Evolutionary conservation across 2,888 invertebrate genomes (phyloP).

Genomic region (Drosophila multiciliata): DNA sequence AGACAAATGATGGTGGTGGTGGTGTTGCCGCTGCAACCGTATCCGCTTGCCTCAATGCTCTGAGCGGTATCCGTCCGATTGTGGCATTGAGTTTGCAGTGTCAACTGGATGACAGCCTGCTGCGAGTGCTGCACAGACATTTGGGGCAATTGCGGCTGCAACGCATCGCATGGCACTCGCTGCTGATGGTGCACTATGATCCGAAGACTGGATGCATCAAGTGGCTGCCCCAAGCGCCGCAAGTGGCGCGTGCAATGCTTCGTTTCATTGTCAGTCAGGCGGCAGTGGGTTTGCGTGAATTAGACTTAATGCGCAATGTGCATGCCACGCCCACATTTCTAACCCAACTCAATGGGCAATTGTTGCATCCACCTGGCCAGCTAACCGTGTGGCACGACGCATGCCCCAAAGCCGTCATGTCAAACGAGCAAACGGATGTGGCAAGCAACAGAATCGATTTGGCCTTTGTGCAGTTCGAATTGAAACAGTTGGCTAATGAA

Average conservation of each 20-base stretch:
- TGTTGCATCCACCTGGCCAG: slow-evolving; percentile 22
- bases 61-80: slow-evolving; percentile 46
- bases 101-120: slow-evolving; percentile 62
- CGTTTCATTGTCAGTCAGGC: slow-evolving; percentile 60
- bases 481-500: slow-evolving; percentile 51
- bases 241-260: slow-evolving; percentile 51
- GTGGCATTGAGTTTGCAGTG: slow-evolving; percentile 69
- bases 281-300: slow-evolving; percentile 56
- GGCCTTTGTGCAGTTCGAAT: slow-evolving; percentile 61
- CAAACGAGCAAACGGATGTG: slow-evolving; percentile 20
- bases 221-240: slow-evolving; percentile 69
- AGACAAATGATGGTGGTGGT: slow-evolving; percentile 24
- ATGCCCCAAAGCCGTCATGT: slow-evolving; percentile 40
- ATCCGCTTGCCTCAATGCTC: slow-evolving; percentile 53
- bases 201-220: slow-evolving; percentile 61
- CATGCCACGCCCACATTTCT: slow-evolving; percentile 70
- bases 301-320: slow-evolving; percentile 70
- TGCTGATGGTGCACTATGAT: slow-evolving; percentile 63
- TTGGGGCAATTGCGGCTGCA: slow-evolving; percentile 46
- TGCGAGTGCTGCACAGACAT: slow-evolving; percentile 38
- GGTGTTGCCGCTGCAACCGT: slow-evolving; percentile 50
- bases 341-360: slow-evolving; percentile 41
- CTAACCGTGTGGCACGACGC: slow-evolving; percentile 55
- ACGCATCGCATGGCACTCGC: slow-evolving; percentile 67
- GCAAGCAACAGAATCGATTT: slow-evolving; percentile 47